phyloP scores from a whole-genome alignment of 1,140 invertebrate genomes.

The Neodiprion lecontei region DNA sequence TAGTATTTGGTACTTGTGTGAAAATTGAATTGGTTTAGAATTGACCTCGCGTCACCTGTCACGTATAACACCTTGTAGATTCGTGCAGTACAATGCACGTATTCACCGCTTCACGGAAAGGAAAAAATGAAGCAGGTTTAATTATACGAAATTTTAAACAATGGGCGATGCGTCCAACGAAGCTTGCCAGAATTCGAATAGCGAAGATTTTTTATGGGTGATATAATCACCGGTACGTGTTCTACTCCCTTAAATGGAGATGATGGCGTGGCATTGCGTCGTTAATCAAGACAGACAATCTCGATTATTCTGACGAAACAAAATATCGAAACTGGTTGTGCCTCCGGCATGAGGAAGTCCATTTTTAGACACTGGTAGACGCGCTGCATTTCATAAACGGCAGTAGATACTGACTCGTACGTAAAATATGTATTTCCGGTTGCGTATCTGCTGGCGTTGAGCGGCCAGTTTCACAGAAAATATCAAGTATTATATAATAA shows the following conservation, averaged over 20 bases:
- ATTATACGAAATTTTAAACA: no score
- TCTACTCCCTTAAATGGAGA: no score
- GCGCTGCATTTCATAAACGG: background rate
- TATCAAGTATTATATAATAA: no score
- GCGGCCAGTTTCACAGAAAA: no score
- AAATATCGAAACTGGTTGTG: background rate
- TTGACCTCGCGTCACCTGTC: background rate
- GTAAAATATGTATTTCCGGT: no score
- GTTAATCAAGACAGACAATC: slow-evolving; percentile 4
- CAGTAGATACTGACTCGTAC: no score
- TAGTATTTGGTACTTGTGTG: background rate
- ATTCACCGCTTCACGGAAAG: background rate
- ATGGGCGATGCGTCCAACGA: no score
- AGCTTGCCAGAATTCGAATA: no score
- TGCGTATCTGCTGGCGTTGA: no score
- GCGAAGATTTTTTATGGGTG: no score
- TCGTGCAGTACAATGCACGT: background rate
- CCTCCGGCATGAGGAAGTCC: background rate
- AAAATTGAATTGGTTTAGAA: background rate
- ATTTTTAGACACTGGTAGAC: background rate
- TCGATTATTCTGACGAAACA: slow-evolving; percentile 5
- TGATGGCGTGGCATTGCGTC: background rate
- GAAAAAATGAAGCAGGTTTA: no score
- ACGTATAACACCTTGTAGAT: background rate
- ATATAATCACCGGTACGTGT: no score